Base-by-base conservation (phyloP, 2,113 vertebrate species). In the Ornithorhynchus anatinus region DNA sequence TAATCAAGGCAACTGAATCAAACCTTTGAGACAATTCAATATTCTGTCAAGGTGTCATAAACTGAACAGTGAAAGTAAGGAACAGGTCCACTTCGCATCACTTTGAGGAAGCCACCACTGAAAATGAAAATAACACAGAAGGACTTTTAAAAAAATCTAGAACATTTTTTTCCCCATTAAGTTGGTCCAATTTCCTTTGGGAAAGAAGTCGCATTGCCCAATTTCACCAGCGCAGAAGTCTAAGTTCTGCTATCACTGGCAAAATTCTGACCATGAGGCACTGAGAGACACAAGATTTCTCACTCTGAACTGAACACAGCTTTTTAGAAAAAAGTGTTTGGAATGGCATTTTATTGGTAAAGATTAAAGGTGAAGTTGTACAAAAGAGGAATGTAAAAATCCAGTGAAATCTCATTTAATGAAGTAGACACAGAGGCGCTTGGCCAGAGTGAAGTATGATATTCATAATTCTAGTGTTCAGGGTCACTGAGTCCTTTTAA, bases 181-280 rank as follows among this genome's bases (percentile, higher is more conserved):
- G 20, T 32, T 77, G 45, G 40, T 35, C 48, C n/a, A n/a, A 59
- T 48, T 80, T 75, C 25, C n/a, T n/a, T n/a, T n/a, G n/a, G n/a
- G n/a, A n/a, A n/a, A n/a, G n/a, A n/a, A n/a, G n/a, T 52, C 11
- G 45, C 23, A 36, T 37, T 66, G 37, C 59, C 47, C 14, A 2
- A 1, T 53, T 65, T 84, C 56, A 44, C 45, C 67, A 22, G 23
- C 23, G 64, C 32, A 68, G 25, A 72, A 22, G 14, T 58, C 71
- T 27, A 54, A 47, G 47, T 77, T 43, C 69, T 71, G 72, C 57
- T 68, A 79, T 43, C 54, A 63, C 17, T 44, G 74, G 63, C n/a
- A n/a, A n/a, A n/a, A n/a, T n/a, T n/a, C n/a, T n/a, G n/a, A n/a
- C n/a, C n/a, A n/a, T n/a, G n/a, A n/a, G n/a, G n/a, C n/a, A n/a